Evolutionary conservation across 2,113 vertebrate species (phyloP), one percentile per base, ranked within the genome.

Genomic region (Tachycineta bicolor): DNA sequence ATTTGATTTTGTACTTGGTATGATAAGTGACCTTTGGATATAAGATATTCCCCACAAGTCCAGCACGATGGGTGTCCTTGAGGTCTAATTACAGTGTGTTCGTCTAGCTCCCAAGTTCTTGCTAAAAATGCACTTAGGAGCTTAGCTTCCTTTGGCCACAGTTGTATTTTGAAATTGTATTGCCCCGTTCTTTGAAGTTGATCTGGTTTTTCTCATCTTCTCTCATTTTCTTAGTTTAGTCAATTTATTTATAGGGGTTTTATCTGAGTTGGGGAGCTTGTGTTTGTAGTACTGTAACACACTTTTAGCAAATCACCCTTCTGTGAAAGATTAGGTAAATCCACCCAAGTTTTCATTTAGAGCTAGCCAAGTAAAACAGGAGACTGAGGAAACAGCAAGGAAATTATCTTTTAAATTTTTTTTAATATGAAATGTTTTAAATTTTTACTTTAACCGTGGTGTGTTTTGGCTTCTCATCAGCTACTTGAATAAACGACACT

Each of bases 41-140:
- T 25, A 89, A 94, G 86, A 93, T 94, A 97, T 89, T 90, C 70
- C 76, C 78, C 0, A 1, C 59, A 90, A 88, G 92, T 94, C 92
- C 87, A 94, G 84, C 59, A 12, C 87, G 93, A 29, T 93, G 52
- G 83, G 70, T 97, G 86, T 91, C 92, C 92, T 96, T 96, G 93
- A 94, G 81, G 83, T 97, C 93, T 94, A 78, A 91, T 94, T 96
- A 96, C 93, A 97, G 83, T 63, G 55, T 93, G 74, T 92, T 93
- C 73, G 82, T 91, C 44, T 77, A 87, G 94, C 89, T 83, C 73
- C n/a, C 22, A 80, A 89, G 70, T 96, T 97, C 90, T 86, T 96
- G 73, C 81, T 97, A 94, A 89, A 94, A 97, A 87, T 80, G 74
- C 89, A 76, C 82, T 91, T 83, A 83, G 0, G 39, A 83, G 34